A percentile compares a stretch with the other conserved stretches of the same genome.
These are phyloP conservation scores for Ferrisia virgata DNA, from an alignment of 2,888 invertebrate genomes.

Conservation along the genomic window DNA sequence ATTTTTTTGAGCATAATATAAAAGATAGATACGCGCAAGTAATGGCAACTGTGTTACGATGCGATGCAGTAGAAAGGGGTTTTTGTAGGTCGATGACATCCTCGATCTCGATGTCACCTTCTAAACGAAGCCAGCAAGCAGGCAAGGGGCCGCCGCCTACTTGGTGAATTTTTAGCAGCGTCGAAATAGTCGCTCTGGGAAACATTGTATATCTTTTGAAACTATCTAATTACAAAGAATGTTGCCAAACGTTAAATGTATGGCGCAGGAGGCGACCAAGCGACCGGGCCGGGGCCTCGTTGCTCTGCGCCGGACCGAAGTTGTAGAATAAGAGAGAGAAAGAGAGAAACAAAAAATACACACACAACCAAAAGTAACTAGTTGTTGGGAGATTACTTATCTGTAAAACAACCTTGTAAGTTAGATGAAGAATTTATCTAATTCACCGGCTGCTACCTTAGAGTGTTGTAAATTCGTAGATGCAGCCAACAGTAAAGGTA, in stretches of 20 bases:
- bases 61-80: background rate
- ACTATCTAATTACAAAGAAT: constrained; percentile 28
- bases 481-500: constrained; percentile 35
- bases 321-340: no score
- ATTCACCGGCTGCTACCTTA: constrained; percentile 32
- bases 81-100: constrained; percentile 27
- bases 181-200: background rate
- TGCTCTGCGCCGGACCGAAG: background rate
- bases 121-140: no score
- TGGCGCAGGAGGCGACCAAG: background rate
- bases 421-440: constrained; percentile 41
- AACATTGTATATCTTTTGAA: constrained; percentile 24
- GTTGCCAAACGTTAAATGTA: constrained; percentile 4
- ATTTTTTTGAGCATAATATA: background rate
- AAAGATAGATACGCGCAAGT: background rate
- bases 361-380: constrained; percentile 3
- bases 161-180: background rate
- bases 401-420: constrained; percentile 41
- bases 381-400: constrained; percentile 34
- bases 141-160: background rate
- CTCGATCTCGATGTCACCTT: constrained; percentile 5
- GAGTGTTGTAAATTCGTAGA: constrained; percentile 38
- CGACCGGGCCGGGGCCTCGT: background rate
- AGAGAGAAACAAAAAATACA: background rate
- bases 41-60: background rate